Conservation (phyloP, 2,797 vertebrate species). For the Bradypodion ventrale region DNA sequence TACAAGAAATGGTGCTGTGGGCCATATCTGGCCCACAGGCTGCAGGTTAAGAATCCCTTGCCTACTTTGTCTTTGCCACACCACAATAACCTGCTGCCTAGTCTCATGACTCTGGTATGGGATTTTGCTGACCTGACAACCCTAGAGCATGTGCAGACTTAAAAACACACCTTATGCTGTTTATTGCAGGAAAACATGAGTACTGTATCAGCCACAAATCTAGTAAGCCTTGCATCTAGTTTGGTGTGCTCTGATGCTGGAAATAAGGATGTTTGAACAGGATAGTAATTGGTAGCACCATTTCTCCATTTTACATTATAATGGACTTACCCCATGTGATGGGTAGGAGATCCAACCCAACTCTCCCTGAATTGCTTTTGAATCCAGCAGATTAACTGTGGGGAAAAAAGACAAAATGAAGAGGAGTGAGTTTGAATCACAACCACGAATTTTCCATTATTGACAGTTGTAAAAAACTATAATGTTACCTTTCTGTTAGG, state of each 20-base stretch:
- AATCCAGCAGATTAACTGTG: constrained; percentile 98
- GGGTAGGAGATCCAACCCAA: constrained; percentile 98
- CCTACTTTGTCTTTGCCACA: no score
- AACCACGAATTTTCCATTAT: no score
- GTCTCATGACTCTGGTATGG: no score
- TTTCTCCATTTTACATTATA: constrained; percentile 60
- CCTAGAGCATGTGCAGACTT: background rate
- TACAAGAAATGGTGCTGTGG: no score
- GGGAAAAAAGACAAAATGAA: constrained; percentile 73
- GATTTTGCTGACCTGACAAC: no score
- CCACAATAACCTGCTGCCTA: no score
- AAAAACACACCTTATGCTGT: background rate
- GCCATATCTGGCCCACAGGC: no score
- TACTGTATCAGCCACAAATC: background rate
- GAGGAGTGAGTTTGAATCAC: no score
- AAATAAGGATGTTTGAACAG: constrained; percentile 58
- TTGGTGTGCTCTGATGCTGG: constrained; percentile 54
- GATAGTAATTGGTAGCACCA: constrained; percentile 57
- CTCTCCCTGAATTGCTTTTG: constrained; percentile 97
- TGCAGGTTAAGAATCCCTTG: no score
- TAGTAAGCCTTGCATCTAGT: constrained; percentile 7
- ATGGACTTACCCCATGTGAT: constrained; percentile 91
- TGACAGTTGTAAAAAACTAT: no score
- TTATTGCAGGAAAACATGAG: background rate
- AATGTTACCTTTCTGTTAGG: no score